phyloP scores from a whole-genome alignment of 2,797 vertebrate genomes.

The Streptopelia turtur region DNA sequence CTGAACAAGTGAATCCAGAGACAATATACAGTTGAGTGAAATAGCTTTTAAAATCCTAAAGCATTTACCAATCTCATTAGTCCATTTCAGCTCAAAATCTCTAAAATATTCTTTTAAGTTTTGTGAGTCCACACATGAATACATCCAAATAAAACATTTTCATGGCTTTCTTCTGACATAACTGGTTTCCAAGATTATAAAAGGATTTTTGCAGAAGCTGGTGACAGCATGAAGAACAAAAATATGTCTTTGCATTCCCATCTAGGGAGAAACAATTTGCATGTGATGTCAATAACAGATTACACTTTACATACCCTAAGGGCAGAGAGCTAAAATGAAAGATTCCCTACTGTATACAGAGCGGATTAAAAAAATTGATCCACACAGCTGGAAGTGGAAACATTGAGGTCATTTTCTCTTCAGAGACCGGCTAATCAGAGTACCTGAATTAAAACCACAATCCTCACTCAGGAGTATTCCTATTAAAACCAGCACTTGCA shows the following conservation, averaged over 20 bases:
- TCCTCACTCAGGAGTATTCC: constrained; percentile 23
- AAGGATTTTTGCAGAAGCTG: constrained; percentile 26
- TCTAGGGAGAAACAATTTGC: constrained; percentile 14
- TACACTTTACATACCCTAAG: constrained; percentile 21
- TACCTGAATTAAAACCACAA: constrained; percentile 68
- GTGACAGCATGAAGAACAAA: constrained; percentile 39
- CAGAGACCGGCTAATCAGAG: constrained; percentile 46
- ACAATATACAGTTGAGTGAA: not conserved
- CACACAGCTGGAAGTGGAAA: constrained; percentile 64
- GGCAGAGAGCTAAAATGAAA: constrained; percentile 42
- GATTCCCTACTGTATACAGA: constrained; percentile 48
- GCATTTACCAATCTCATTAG: not conserved
- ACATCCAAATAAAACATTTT: not conserved
- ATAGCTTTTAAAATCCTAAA: not conserved
- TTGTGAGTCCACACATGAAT: not conserved
- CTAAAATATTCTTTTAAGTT: not conserved
- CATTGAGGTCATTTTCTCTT: constrained; percentile 66
- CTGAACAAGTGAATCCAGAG: not conserved
- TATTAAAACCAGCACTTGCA: not conserved
- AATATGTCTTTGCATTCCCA: constrained; percentile 31
- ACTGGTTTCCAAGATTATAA: constrained; percentile 38
- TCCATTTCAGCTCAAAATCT: not conserved
- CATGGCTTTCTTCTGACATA: not conserved
- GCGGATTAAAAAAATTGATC: constrained; percentile 43
- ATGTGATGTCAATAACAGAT: constrained; percentile 51